phyloP scores from a whole-genome alignment of 2,797 vertebrate genomes.

The Balearica regulorum region DNA sequence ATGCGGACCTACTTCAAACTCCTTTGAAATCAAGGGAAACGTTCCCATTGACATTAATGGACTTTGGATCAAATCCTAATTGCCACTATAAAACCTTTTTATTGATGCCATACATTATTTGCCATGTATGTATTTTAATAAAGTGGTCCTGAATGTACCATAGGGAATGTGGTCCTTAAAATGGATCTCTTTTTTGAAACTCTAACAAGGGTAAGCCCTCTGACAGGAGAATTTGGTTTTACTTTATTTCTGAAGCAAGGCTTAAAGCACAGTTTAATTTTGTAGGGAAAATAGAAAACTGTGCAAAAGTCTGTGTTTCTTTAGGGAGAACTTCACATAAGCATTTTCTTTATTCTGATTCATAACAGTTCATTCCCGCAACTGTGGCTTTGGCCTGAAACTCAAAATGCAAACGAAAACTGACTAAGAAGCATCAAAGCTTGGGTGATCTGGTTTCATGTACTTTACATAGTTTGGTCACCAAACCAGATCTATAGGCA shows the following conservation, averaged over 20 bases:
- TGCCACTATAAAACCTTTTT: slow-evolving; percentile 27
- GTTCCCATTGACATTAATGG: not conserved
- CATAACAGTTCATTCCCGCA: not conserved
- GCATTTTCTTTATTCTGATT: not conserved
- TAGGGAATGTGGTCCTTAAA: not conserved
- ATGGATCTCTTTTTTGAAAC: not conserved
- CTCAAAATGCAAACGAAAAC: slow-evolving; percentile 13
- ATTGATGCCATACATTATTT: slow-evolving; percentile 35
- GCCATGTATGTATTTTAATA: slow-evolving; percentile 26
- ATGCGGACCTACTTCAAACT: not conserved
- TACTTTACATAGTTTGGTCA: not conserved
- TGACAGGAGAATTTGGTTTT: not conserved
- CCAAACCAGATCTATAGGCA: not conserved
- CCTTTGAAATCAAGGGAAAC: not conserved
- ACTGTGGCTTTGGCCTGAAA: not conserved
- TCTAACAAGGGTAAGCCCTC: not conserved
- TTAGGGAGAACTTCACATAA: not conserved
- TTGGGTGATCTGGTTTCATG: not conserved
- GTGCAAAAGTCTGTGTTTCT: not conserved
- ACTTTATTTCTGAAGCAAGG: not conserved
- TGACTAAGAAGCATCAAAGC: not conserved
- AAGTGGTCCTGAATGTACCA: not conserved
- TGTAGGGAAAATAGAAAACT: not conserved
- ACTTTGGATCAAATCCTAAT: slow-evolving; percentile 48
- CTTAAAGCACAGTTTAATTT: not conserved